Evolutionary conservation across 2,797 vertebrate species (phyloP), one percentile per base, ranked within the genome.

Genomic region (Natrix natrix): DNA sequence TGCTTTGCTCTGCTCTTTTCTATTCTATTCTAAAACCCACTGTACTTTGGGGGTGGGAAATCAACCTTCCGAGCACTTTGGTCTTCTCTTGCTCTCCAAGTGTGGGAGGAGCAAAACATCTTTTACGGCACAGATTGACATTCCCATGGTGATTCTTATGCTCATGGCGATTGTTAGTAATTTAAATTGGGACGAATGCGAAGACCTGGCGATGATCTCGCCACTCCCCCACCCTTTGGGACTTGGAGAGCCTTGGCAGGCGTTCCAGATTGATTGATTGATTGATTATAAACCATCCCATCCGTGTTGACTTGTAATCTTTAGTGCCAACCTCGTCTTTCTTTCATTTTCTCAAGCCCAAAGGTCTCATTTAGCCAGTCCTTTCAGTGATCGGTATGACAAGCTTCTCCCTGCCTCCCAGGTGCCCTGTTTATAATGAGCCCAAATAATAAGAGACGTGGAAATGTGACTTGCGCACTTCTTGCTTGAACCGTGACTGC

Each of bases 381-480:
- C 88, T 93, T 90, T 20, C 1, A 26, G 86, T 61, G 92, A 91
- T 16, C 8, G 90, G 48, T 0, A 0, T 37, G 94, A 93, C 87
- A 93, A 95, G 55, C 55, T 0, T 0, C 92, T 32, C 0, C 86
- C 14, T 7, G 0, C 0, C 20, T 37, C 24, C 2, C 90, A 61
- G 43, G 0, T 0, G 17, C 32, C 52, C 63, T 4, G 91, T 13
- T 92, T 87, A 37, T 61, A 89, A 92, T 0, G 69, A 94, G 94
- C 14, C 63, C 24, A 92, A 91, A 48, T 57, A 83, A 91, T n/a
- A 94, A 96, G 93, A 32, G 59, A 4, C 3, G 13, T 60, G 4
- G 12, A 89, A 83, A 94, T 54, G 91, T 63, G 86, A 86, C 91
- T 59, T 3, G 83, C 86, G 16, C 87, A 69, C 13, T 28, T 0